Conservation (phyloP, 2,113 vertebrate genomes). For the Rhynchomys soricoides region DNA sequence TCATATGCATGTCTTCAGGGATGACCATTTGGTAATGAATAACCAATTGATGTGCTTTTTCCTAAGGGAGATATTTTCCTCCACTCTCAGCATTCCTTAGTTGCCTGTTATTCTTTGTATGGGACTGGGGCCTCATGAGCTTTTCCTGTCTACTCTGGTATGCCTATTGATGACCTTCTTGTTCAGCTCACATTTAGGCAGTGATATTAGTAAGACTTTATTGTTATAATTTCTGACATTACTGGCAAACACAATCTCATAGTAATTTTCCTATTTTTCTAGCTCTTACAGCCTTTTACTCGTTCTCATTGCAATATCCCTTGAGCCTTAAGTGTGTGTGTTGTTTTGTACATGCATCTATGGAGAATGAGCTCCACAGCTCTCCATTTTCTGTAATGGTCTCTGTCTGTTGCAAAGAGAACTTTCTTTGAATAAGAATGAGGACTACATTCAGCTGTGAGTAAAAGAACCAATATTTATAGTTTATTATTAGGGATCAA, state of each 20-base stretch:
- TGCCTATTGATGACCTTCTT: neutral
- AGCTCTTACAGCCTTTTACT: neutral
- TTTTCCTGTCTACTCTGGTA: neutral
- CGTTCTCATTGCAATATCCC: neutral
- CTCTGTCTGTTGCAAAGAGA: neutral
- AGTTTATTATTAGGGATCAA: neutral
- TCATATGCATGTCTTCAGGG: neutral
- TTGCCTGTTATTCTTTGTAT: too few species aligned
- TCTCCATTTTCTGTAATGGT: neutral
- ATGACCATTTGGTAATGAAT: neutral
- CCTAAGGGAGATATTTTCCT: neutral
- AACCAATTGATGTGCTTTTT: neutral
- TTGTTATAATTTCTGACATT: neutral
- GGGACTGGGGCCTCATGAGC: too few species aligned
- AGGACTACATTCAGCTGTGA: neutral
- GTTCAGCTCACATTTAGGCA: neutral
- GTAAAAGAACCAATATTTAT: neutral
- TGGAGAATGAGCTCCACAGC: neutral
- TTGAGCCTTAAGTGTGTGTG: neutral
- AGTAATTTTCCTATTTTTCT: neutral
- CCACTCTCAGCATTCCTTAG: neutral
- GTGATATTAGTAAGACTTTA: neutral
- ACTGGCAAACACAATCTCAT: neutral
- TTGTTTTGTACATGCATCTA: neutral
- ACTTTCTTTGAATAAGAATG: neutral